Base-by-base conservation (phyloP, 92 coral and sea anemone species). In the Porites rus region DNA sequence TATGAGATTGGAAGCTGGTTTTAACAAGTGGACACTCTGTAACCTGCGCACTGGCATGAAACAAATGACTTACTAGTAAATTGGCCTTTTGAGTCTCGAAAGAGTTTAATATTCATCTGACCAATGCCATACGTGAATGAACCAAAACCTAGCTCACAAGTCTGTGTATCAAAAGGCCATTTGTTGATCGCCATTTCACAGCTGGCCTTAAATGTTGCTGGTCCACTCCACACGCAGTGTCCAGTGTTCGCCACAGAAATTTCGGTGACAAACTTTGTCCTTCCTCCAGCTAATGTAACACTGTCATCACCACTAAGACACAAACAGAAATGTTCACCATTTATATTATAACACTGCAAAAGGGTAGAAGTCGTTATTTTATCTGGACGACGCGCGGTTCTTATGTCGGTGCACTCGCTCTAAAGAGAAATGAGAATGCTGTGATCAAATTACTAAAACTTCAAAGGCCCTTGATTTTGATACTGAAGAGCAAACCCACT, bases 141-240 rank as follows among this genome's bases (percentile, higher is more conserved):
- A 8, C 91, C 91, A 72, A 93, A 93, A 7, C 76, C 87, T 61
- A 93, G 31, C 28, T 72, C 86, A 79, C 96, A 93, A n/a, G 67
- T 68, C 83, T 93, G 96, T 10, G 59, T 75, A 66, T 93, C 96
- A 77, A 93, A 91, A 13, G 96, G 96, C 89, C 94, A 93, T 31
- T 76, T 61, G n/a, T 46, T 73, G 9, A 93, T 85, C 65, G 80
- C 25, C 87, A 93, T 80, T 7, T 91, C 85, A 70, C 96, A 93
- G 79, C 70, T 93, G n/a, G 88, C 92, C 13, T 72, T 85, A 64
- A 93, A 93, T 17, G 85, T 88, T 13, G 96, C 96, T 0, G 96
- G 96, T 68, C 92, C 94, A 53, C 88, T 80, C 92, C 94, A 93
- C 54, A 85, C 88, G 53, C 92, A 85, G 18, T n/a, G 24, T 6